Base-by-base conservation (phyloP, 1,140 invertebrate species). In the Tachypleus tridentatus region DNA sequence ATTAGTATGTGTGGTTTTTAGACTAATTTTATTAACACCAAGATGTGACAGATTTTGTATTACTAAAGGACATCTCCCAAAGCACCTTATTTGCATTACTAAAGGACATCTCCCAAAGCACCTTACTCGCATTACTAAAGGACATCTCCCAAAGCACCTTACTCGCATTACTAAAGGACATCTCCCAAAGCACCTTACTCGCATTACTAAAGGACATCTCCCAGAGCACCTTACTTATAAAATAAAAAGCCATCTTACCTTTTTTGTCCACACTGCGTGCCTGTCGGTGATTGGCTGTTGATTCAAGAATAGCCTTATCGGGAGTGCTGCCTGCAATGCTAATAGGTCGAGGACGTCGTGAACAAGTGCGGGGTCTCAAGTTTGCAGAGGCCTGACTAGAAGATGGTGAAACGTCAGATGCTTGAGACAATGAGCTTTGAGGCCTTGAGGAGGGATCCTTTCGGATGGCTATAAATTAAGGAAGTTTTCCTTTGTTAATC, bases 241-340 rank as follows among this genome's bases (percentile, higher is more conserved):
- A 51, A 61, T 51, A 49, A 29, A 48, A 49, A 56, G 57, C 7
- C 7, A 53, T 51, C 5, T 49, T 61, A 51, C 56, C 51, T 54
- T 62, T 60, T 66, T 57, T 8, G 3, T 29, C 49, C 53, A 29
- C 60, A 52, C 57, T 49, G 51, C 10, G 50, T 52, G 57, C 9
- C 62, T 58, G 49, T 66, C 65, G 9, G 50, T 67, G 62, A 5
- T 64, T 64, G n/a, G 50, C 51, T 5, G 5, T 48, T 52, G 56
- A 49, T 9, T 49, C 3, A 51, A 57, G 10, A n/a, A 59, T 58
- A 50, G 62, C 7, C 9, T 58, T 29, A 61, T 68, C 59, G 10
- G 47, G 57, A 49, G 65, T 72, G 67, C 88, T 90, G 73, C 87
- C 87, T 70, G 88, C 89, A 73, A 92, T 91, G 77, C 88, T 91